These are phyloP conservation scores for Lacanobia wlatinum DNA, from an alignment of 2,888 invertebrate genomes.

Conservation along the genomic window DNA sequence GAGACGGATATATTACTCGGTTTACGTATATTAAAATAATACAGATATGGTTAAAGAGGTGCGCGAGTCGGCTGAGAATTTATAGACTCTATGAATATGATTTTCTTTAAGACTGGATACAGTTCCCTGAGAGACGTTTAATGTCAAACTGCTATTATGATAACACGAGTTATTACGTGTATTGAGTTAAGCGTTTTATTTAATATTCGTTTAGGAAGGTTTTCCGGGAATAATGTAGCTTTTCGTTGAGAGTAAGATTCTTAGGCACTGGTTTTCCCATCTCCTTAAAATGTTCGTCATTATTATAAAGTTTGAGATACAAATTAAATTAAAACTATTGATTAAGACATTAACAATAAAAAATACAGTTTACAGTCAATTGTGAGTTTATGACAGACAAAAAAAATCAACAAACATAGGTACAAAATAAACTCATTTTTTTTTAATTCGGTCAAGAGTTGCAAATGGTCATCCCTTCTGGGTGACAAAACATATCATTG, in stretches of 20 bases:
- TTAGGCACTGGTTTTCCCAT: background rate
- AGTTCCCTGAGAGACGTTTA: conserved; percentile 82
- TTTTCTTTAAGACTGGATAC: conserved; percentile 88
- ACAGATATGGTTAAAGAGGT: conserved; percentile 89
- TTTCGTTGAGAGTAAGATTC: background rate
- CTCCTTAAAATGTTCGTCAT: too few species aligned
- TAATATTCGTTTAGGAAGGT: conserved; percentile 8
- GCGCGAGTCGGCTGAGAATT: conserved; percentile 83
- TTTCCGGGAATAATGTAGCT: background rate
- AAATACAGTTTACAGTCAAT: background rate
- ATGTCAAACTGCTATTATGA: conserved; percentile 77
- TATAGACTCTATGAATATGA: conserved; percentile 90
- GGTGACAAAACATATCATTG: too few species aligned
- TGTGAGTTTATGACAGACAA: background rate
- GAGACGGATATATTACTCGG: conserved; percentile 76
- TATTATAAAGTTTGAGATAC: too few species aligned
- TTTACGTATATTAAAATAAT: conserved; percentile 91
- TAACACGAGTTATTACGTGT: conserved; percentile 60
- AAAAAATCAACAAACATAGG: background rate
- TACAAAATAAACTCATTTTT: background rate
- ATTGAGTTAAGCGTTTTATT: conserved; percentile 45
- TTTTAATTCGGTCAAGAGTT: background rate
- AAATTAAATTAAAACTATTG: too few species aligned
- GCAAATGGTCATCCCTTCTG: background rate
- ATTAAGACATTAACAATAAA: background rate